These are phyloP conservation scores for Crenuchus spilurus DNA, from an alignment of 2,797 vertebrate genomes.

Conservation along the genomic window DNA sequence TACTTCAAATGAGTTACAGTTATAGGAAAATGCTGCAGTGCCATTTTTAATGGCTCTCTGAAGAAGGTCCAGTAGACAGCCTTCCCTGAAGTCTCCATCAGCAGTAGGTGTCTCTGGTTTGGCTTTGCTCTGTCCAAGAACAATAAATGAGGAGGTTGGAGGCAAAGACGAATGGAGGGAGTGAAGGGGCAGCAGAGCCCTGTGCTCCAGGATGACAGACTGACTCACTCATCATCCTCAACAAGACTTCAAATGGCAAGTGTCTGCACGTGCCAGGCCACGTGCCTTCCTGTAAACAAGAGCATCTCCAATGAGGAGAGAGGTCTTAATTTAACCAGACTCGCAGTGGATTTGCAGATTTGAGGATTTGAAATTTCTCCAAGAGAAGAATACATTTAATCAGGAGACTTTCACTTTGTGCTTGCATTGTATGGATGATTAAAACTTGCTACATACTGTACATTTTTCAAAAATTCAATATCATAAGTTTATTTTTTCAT, in stretches of 20 bases:
- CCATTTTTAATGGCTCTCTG: not conserved
- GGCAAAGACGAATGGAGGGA: conserved; percentile 33
- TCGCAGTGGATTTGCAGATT: conserved; percentile 30
- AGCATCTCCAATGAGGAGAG: not conserved
- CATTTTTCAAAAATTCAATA: not conserved
- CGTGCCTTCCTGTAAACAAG: conserved; percentile 18
- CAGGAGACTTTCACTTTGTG: not conserved
- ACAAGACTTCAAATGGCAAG: conserved; percentile 58
- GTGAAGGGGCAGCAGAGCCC: conserved; percentile 7
- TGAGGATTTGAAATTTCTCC: not conserved
- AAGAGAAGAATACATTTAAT: conserved; percentile 4
- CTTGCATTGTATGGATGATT: not conserved
- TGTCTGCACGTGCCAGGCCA: conserved; percentile 28
- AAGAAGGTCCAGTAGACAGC: too few species aligned
- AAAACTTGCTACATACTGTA: not conserved
- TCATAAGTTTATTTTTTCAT: not conserved
- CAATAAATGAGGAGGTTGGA: not conserved
- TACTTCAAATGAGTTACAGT: not conserved
- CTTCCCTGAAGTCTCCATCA: not conserved
- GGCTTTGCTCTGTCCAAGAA: not conserved
- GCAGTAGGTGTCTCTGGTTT: not conserved
- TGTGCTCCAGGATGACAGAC: conserved; percentile 39
- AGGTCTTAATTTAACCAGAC: conserved; percentile 1
- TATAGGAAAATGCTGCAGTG: not conserved
- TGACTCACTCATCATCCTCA: conserved; percentile 53